A percentile compares a stretch with the other conserved stretches of the same genome.
Conservation (phyloP, 2,797 vertebrate genomes). For the Hemitrygon akajei region DNA sequence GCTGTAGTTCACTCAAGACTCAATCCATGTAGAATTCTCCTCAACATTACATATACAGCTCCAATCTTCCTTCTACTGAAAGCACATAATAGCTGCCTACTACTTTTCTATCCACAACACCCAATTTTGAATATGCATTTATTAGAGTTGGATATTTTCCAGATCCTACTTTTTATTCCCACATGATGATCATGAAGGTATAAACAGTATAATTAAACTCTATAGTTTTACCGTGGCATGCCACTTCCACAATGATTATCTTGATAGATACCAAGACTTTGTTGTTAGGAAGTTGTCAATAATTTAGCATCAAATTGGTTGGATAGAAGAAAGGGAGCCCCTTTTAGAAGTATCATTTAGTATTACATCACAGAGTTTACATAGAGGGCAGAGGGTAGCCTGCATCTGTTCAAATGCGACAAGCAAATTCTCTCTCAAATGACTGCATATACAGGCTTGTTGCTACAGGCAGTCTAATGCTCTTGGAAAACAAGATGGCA, state of each 20-base stretch:
- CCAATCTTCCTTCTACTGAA: neutral
- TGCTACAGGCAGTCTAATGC: conserved; percentile 22
- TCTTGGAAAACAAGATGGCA: conserved; percentile 27
- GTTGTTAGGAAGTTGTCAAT: conserved; percentile 46
- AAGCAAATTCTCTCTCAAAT: conserved; percentile 29
- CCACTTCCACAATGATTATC: neutral
- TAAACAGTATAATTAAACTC: neutral
- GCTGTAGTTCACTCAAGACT: neutral
- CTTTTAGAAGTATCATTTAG: conserved; percentile 16
- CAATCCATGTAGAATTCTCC: neutral
- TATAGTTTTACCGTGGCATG: neutral
- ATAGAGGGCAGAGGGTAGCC: conserved; percentile 38
- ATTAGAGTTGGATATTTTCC: neutral
- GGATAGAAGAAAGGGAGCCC: conserved; percentile 45
- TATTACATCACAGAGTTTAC: conserved; percentile 7
- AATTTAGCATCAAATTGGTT: conserved; percentile 46
- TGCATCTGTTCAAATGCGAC: conserved; percentile 41
- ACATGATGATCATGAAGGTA: neutral
- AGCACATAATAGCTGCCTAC: neutral
- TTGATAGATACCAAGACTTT: no score
- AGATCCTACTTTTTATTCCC: neutral
- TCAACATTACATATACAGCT: neutral
- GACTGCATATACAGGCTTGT: conserved; percentile 17
- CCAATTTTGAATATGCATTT: neutral
- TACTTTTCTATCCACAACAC: neutral